phyloP scores from a whole-genome alignment of 1,140 invertebrate genomes.

The Mizuhopecten yessoensis region DNA sequence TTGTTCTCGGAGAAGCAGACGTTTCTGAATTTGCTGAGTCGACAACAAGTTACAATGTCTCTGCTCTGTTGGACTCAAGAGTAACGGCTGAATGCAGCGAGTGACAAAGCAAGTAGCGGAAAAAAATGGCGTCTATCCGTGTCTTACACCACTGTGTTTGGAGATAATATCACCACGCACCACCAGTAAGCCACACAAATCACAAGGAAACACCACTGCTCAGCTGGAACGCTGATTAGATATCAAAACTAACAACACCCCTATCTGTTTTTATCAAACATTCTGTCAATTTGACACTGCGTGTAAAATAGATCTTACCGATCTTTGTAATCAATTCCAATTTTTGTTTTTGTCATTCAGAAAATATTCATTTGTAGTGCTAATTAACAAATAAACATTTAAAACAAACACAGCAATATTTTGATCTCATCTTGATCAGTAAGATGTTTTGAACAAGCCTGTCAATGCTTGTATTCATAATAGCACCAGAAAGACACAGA shows the following conservation, averaged over 20 bases:
- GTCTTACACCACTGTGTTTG: neutral
- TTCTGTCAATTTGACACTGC: neutral
- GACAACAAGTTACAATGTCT: conserved; percentile 23
- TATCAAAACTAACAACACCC: neutral
- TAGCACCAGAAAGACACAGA: neutral
- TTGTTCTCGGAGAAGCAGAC: conserved; percentile 2
- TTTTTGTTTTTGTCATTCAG: neutral
- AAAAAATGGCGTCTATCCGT: neutral
- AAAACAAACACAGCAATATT: neutral
- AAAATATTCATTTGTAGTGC: neutral
- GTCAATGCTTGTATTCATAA: neutral
- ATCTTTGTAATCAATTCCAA: neutral
- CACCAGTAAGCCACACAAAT: neutral
- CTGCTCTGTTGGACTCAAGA: neutral
- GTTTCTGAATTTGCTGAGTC: neutral
- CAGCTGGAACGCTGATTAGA: neutral
- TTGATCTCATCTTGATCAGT: neutral
- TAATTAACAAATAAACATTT: too few species aligned
- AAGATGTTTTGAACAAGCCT: neutral
- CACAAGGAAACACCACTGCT: neutral
- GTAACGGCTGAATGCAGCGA: neutral
- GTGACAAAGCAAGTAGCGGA: neutral
- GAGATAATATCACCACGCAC: too few species aligned
- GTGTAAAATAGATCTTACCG: neutral
- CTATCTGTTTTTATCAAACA: neutral